Percentiles rank a stretch among this genome's conserved stretches.
These are phyloP conservation scores for Tetramorium bicarinatum DNA, from an alignment of 2,888 invertebrate species.

Conservation along the genomic window DNA sequence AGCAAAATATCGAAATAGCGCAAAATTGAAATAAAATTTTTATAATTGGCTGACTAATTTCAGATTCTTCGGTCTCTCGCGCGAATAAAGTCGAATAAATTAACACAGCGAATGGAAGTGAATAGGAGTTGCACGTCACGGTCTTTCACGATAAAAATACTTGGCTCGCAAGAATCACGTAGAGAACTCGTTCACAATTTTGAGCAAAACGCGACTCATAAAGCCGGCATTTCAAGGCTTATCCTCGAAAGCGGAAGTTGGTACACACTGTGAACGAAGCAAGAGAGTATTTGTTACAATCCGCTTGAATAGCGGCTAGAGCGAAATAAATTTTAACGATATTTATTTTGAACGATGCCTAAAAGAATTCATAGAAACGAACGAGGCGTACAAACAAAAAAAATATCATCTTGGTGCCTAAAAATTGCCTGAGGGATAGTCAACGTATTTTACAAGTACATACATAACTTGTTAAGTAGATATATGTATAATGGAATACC, in stretches of 20 bases:
- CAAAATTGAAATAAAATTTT: not conserved
- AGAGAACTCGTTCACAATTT: conserved; percentile 27
- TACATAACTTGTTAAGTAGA: not conserved
- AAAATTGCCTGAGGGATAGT: not conserved
- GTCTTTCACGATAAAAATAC: conserved; percentile 30
- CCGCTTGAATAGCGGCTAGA: not conserved
- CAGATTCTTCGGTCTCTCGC: not conserved
- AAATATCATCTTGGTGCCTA: not conserved
- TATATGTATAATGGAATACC: conserved; percentile 4
- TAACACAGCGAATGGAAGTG: conserved; percentile 32
- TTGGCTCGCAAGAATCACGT: conserved; percentile 6
- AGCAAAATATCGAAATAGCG: conserved; percentile 6
- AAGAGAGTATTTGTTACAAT: not conserved
- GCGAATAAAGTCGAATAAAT: conserved; percentile 35
- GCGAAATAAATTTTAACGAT: not conserved
- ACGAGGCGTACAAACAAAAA: not conserved
- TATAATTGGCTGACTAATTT: conserved; percentile 10
- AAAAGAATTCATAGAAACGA: not conserved
- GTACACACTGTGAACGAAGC: not conserved
- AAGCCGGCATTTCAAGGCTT: conserved; percentile 40
- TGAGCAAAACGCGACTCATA: conserved; percentile 26
- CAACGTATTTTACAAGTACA: not conserved
- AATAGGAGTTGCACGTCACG: conserved; percentile 15
- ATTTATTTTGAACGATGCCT: not conserved
- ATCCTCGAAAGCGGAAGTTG: conserved; percentile 31